Conservation (phyloP, 2,113 vertebrate genomes). For the Manacus vitellinus region DNA sequence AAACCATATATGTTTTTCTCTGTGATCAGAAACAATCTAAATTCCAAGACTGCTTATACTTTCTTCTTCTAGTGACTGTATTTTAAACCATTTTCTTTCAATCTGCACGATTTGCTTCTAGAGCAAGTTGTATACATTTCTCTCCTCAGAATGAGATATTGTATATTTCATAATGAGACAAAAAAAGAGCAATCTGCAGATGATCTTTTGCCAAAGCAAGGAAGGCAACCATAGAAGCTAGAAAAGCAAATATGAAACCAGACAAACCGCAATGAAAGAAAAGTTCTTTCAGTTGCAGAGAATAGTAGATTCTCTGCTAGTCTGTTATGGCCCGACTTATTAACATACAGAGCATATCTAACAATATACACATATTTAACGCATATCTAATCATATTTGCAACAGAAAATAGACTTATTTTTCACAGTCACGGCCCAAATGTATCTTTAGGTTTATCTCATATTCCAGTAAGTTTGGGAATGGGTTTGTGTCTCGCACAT, state of each 20-base stretch:
- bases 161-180: neutral
- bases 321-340: neutral
- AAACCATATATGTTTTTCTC: neutral
- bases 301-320: neutral
- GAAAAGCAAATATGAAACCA: neutral
- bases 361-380: neutral
- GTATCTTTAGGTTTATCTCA: neutral
- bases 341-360: neutral
- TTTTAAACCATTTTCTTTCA: neutral
- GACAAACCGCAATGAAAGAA: neutral
- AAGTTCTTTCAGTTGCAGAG: neutral
- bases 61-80: neutral
- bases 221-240: neutral
- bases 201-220: neutral
- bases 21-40: neutral
- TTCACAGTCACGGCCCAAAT: neutral
- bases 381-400: neutral
- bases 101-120: neutral
- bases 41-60: neutral
- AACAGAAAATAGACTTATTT: slow-evolving; percentile 2
- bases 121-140: neutral
- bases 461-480: neutral
- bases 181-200: neutral
- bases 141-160: neutral
- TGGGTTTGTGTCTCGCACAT: neutral